Evolutionary conservation across 2,113 vertebrate species (phyloP).

Genomic region (Halichoeres trimaculatus): DNA sequence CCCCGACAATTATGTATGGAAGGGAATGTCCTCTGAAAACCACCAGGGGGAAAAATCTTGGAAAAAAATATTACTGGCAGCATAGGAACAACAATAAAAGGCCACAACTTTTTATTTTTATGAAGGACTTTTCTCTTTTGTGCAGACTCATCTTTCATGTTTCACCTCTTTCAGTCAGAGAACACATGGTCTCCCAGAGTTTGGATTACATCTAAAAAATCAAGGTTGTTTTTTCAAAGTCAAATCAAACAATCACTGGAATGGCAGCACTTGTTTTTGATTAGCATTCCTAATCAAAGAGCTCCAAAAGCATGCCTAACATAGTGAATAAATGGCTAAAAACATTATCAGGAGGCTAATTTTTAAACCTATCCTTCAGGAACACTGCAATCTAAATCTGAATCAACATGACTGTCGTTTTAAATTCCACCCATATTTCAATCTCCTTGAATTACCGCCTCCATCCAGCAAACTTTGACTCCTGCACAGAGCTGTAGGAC

Average conservation of each 20-base stretch:
- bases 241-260: conserved; percentile 14
- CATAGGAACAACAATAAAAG: conserved; percentile 12
- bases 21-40: conserved; percentile 59
- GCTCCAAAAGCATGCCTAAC: conserved; percentile 2
- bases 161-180: conserved; percentile 12
- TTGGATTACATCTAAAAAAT: not conserved
- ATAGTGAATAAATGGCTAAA: not conserved
- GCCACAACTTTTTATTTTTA: not conserved
- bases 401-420: not conserved
- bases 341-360: conserved; percentile 1
- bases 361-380: conserved; percentile 14
- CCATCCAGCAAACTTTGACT: conserved; percentile 9
- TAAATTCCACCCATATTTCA: too few relatives aligned
- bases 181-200: conserved; percentile 1
- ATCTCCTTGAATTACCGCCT: conserved; percentile 35
- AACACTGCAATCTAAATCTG: conserved; percentile 20
- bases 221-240: conserved; percentile 8
- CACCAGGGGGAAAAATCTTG: conserved; percentile 40
- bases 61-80: conserved; percentile 39
- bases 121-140: not conserved
- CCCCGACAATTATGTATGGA: conserved; percentile 59
- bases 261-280: conserved; percentile 20
- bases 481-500: conserved; percentile 40
- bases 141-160: conserved; percentile 20
- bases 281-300: conserved; percentile 22